Conservation (phyloP, 2,888 invertebrate genomes). For the Nephrotoma flavescens region DNA sequence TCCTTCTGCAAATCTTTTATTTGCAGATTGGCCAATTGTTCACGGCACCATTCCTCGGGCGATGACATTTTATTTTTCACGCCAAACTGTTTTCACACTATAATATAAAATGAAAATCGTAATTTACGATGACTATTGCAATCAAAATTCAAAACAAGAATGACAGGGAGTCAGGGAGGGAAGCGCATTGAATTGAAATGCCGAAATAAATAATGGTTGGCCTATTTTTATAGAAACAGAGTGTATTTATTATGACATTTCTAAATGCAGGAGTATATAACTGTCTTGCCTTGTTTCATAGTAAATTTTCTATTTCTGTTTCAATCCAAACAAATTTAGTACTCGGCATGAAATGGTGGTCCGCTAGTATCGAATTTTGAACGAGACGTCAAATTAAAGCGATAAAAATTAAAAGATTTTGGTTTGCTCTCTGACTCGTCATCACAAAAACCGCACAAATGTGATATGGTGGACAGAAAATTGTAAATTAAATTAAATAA, state of each 20-base stretch:
- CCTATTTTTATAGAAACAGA: neutral
- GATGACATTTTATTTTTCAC: constrained; percentile 9
- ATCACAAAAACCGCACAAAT: neutral
- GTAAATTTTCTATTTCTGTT: neutral
- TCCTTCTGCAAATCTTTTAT: constrained; percentile 32
- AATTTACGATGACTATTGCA: neutral
- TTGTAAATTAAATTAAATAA: neutral
- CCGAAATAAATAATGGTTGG: neutral
- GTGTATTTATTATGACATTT: neutral
- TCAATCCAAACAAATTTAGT: neutral
- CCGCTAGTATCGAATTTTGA: neutral
- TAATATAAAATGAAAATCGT: neutral
- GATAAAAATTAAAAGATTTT: neutral
- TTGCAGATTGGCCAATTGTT: constrained; percentile 32
- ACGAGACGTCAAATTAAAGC: neutral
- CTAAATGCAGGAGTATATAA: neutral
- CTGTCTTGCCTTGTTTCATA: neutral
- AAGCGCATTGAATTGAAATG: neutral
- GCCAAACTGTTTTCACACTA: neutral
- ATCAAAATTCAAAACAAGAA: neutral
- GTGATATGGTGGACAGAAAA: neutral
- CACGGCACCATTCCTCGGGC: constrained; percentile 34
- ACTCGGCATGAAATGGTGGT: neutral
- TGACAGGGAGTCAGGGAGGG: neutral
- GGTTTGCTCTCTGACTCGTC: neutral